Conservation (phyloP, 2,888 invertebrate genomes). For the Rhingia campestris region DNA sequence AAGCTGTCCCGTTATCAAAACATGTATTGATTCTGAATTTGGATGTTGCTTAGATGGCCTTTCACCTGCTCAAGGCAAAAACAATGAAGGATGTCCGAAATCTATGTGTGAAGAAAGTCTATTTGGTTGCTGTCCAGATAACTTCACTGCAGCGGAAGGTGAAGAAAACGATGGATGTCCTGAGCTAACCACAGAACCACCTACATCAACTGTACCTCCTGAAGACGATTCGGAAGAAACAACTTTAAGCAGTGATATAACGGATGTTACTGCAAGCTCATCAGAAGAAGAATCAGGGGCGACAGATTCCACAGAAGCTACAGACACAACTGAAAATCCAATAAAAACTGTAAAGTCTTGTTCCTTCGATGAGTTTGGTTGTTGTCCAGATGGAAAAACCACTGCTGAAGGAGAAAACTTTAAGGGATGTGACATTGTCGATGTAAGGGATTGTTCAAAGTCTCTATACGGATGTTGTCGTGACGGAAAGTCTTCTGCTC, state of each 20-base stretch:
- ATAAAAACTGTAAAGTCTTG: constrained; percentile 80
- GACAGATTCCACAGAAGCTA: constrained; percentile 67
- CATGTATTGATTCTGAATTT: constrained; percentile 89
- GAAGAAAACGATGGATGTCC: constrained; percentile 92
- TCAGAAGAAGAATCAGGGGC: constrained; percentile 51
- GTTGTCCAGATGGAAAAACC: constrained; percentile 88
- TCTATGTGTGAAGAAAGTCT: constrained; percentile 89
- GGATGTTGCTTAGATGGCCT: constrained; percentile 94
- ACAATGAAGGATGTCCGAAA: constrained; percentile 89
- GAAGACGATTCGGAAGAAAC: constrained; percentile 74
- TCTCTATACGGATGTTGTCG: constrained; percentile 90
- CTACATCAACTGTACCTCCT: constrained; percentile 77
- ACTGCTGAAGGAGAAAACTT: constrained; percentile 85
- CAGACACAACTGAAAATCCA: constrained; percentile 81
- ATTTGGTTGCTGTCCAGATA: constrained; percentile 94
- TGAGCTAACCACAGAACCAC: constrained; percentile 83
- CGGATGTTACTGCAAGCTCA: constrained; percentile 32
- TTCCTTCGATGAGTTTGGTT: constrained; percentile 84
- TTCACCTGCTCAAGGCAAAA: constrained; percentile 88
- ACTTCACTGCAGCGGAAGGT: constrained; percentile 89
- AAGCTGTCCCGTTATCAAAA: constrained; percentile 89
- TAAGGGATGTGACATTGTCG: constrained; percentile 77
- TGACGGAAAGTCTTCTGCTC: constrained; percentile 87
- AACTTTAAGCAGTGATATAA: constrained; percentile 42
- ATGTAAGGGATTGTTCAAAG: constrained; percentile 83